Evolutionary conservation across 64 coral and sea anemone genomes (phyloP).

Genomic region (Pocillopora verrucosa): DNA sequence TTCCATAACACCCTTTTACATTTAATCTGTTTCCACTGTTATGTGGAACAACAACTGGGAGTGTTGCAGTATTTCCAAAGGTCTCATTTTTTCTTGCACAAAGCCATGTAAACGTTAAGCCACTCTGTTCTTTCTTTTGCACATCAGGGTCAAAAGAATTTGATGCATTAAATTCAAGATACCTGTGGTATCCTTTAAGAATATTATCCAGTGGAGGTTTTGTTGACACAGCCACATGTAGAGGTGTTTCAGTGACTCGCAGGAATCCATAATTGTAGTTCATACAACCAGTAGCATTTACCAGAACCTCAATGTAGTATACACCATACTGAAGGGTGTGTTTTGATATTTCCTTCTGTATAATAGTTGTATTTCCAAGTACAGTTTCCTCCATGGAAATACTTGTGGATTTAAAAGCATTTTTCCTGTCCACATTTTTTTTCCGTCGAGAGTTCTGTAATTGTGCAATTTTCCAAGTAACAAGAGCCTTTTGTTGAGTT

Average conservation of each 20-base stretch:
- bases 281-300: not conserved
- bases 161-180: slow-evolving; percentile 14
- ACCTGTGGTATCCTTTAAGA: slow-evolving; percentile 10
- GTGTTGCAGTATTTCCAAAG: not conserved
- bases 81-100: slow-evolving; percentile 5
- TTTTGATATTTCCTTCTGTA: slow-evolving; percentile 4
- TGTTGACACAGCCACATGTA: not conserved
- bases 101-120: slow-evolving; percentile 5
- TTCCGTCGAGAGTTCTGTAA: not conserved
- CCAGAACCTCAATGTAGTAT: slow-evolving; percentile 1
- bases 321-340: slow-evolving; percentile 1
- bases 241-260: not conserved
- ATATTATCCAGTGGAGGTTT: not conserved
- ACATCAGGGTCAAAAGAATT: slow-evolving; percentile 30
- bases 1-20: not conserved
- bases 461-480: slow-evolving; percentile 8
- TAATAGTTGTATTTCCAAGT: not conserved
- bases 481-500: not conserved
- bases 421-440: not conserved
- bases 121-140: not conserved
- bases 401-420: not conserved
- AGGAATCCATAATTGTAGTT: slow-evolving; percentile 43
- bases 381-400: not conserved
- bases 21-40: not conserved
- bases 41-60: not conserved